phyloP scores from a whole-genome alignment of 2,888 invertebrate species.

The Pristionchus japonicus region DNA sequence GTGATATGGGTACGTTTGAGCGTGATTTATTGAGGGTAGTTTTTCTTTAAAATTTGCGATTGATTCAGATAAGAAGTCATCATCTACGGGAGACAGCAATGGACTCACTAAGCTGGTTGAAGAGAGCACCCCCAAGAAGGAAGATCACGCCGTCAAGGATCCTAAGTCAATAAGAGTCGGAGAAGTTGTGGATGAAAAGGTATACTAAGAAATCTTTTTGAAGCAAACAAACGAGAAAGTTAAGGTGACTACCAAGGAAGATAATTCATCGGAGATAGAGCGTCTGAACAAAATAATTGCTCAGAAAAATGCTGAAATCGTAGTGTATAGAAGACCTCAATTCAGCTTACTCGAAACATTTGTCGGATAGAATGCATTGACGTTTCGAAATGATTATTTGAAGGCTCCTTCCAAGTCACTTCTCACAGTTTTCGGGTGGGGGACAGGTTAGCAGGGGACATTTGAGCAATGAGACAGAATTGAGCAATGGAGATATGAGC shows the following conservation, averaged over 20 bases:
- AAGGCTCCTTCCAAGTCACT: too few relatives aligned
- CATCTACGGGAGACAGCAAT: neutral
- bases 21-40: too few relatives aligned
- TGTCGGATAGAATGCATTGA: too few relatives aligned
- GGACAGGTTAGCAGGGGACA: constrained; percentile 26
- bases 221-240: neutral
- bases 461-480: neutral
- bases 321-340: too few relatives aligned
- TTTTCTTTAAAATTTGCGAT: neutral
- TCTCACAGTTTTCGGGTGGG: neutral
- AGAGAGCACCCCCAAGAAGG: too few relatives aligned
- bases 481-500: neutral
- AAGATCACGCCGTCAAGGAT: neutral
- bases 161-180: neutral
- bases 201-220: neutral
- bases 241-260: neutral
- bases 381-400: too few relatives aligned
- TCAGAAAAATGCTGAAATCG: neutral
- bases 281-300: neutral
- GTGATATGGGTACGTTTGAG: neutral
- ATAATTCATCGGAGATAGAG: neutral
- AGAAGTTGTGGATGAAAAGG: neutral
- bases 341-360: too few relatives aligned
- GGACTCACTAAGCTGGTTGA: neutral
- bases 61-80: neutral